These are phyloP conservation scores for Halcyon smyrnensis DNA, from an alignment of 2,797 vertebrate species.

Conservation along the genomic window DNA sequence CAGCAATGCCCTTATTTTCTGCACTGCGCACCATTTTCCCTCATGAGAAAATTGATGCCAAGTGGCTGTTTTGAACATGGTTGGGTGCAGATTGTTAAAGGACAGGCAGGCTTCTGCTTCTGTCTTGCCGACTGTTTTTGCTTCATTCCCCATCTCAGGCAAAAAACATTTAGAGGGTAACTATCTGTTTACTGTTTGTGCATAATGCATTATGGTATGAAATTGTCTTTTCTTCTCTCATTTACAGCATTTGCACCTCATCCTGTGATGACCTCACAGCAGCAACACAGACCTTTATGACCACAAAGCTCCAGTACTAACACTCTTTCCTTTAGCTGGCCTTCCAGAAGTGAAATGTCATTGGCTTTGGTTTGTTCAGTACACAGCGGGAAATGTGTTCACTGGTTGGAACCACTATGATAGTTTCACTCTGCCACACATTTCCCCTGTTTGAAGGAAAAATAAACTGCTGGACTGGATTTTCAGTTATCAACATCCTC, in stretches of 20 bases:
- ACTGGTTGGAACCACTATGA: neutral
- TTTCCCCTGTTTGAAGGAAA: neutral
- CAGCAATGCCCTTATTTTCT: neutral
- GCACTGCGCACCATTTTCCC: neutral
- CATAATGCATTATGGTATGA: neutral
- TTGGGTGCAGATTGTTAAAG: conserved; percentile 13
- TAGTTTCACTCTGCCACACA: neutral
- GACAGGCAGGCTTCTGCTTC: neutral
- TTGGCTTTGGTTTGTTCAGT: neutral
- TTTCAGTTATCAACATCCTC: neutral
- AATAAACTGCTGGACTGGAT: neutral
- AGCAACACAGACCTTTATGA: neutral
- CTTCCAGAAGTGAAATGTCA: neutral
- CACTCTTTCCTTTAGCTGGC: neutral
- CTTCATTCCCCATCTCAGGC: neutral
- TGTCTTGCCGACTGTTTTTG: neutral
- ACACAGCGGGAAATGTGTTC: neutral
- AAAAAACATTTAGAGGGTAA: neutral
- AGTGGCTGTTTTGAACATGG: conserved; percentile 28
- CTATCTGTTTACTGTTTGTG: conserved; percentile 21
- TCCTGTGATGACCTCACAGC: neutral
- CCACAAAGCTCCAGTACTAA: neutral
- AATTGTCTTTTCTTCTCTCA: neutral
- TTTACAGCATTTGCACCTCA: neutral
- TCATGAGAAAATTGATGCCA: conserved; percentile 23